A percentile compares a stretch with the other conserved stretches of the same genome.
Conservation (phyloP, 2,888 invertebrate genomes). For the Andrena camellia region DNA sequence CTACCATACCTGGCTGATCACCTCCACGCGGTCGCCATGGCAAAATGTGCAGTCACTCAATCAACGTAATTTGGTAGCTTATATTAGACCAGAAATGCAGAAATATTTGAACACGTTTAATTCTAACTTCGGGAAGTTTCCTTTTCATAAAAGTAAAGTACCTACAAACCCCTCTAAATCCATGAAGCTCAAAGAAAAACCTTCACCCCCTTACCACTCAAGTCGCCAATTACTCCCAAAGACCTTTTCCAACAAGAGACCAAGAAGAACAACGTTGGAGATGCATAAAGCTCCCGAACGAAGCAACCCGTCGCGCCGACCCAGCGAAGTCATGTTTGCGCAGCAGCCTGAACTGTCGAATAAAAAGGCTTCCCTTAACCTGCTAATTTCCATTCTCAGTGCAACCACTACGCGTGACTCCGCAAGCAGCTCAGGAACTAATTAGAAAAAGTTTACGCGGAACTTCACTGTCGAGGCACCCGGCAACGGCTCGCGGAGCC, state of each 20-base stretch:
- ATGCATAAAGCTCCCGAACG: neutral
- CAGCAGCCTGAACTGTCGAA: neutral
- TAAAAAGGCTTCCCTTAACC: constrained; percentile 12
- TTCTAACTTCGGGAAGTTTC: too few relatives aligned
- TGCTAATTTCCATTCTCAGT: constrained; percentile 30
- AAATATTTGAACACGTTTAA: too few relatives aligned
- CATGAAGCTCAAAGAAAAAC: neutral
- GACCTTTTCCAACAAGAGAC: neutral
- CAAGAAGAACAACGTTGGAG: neutral
- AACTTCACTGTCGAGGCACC: constrained; percentile 19
- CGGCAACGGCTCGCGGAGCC: neutral
- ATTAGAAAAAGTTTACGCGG: constrained; percentile 38
- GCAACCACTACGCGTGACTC: constrained; percentile 16
- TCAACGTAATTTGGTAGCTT: too few relatives aligned
- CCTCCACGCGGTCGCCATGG: too few relatives aligned
- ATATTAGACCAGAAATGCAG: too few relatives aligned
- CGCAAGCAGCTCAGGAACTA: constrained; percentile 29
- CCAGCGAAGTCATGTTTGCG: neutral
- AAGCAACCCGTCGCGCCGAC: neutral
- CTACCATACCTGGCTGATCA: too few relatives aligned
- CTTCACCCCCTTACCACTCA: neutral
- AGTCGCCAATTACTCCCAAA: neutral
- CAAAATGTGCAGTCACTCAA: too few relatives aligned
- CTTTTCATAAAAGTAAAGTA: too few relatives aligned
- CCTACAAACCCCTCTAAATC: neutral